Evolutionary conservation across 2,888 invertebrate genomes (phyloP), one percentile per base, ranked within the genome.

Genomic region (Dromius quadrimaculatus): DNA sequence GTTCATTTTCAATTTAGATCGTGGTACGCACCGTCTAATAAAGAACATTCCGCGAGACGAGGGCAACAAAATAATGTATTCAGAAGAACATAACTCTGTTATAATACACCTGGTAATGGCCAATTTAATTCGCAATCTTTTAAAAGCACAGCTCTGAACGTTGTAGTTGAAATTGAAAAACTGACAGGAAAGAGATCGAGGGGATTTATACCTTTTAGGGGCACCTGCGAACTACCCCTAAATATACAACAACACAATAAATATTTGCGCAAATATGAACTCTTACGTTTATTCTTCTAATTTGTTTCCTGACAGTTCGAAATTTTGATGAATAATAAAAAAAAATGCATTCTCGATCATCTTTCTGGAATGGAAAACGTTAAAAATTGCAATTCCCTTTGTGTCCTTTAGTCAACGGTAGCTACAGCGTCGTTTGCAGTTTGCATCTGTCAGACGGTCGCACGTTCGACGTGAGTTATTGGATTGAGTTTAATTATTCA

Each of bases 71-170:
- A 59, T 68, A 70, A 61, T 70, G 69, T 62, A 62, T 70, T 62
- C 61, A 70, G 23, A 22, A 62, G 62, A 43, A 70, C 62, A 70
- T 62, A 62, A 70, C 62, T 70, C 62, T 62, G 34, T 62, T 62
- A 70, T 62, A 70, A 70, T 70, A 70, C 62, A 70, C 70, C 70
- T 70, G 70, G 70, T 70, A 70, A 70, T 70, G 70, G 70, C 61
- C 70, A 70, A 70, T 70, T 70, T 62, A 61, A 70, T 70, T 70
- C 47, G 70, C 70, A 70, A 70, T 70, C 70, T 70, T 70, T 70
- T 70, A 47, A 61, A 62, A 61, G 62, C 61, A 47, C 34, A 47
- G 61, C 23, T 20, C 65, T 19, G 17, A 11, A 22, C 15, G 32
- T 17, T 34, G 32, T 43, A 59, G 68, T 68, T 17, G 59, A 68